Conservation (phyloP, 2,797 vertebrate genomes). For the Nyctalus aviator region DNA sequence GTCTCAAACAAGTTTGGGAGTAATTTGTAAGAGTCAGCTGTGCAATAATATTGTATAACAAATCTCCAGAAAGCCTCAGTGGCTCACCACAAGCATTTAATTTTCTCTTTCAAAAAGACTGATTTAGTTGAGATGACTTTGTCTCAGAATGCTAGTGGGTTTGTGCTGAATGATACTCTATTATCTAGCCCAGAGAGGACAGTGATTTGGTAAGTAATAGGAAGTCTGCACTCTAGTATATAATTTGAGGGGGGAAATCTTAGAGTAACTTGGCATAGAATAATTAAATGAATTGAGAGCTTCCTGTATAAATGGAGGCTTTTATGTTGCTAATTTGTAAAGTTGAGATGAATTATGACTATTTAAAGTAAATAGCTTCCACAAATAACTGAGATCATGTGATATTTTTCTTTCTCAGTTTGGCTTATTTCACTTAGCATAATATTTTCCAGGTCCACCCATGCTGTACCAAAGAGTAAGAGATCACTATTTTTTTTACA, state of each 20-base stretch:
- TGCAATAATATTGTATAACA: not conserved
- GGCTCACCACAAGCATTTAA: not conserved
- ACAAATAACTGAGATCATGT: too few species aligned
- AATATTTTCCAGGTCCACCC: too few species aligned
- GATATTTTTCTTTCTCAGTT: too few species aligned
- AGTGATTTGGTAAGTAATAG: not conserved
- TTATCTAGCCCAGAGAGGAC: not conserved
- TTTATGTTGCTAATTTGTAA: not conserved
- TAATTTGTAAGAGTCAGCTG: conserved; percentile 39
- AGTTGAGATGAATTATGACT: not conserved
- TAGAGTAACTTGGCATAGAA: not conserved
- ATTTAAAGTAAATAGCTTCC: conserved; percentile 9
- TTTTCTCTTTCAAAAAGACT: conserved; percentile 23
- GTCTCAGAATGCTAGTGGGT: not conserved
- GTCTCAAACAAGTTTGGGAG: conserved; percentile 8
- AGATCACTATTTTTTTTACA: too few species aligned
- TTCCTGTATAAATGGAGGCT: not conserved
- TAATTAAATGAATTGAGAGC: not conserved
- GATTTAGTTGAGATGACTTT: not conserved
- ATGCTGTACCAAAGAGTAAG: too few species aligned
- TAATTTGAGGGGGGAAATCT: not conserved
- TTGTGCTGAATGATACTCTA: not conserved
- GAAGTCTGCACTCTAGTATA: not conserved
- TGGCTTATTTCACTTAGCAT: too few species aligned
- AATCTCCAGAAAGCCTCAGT: conserved; percentile 22